Evolutionary conservation across 2,113 vertebrate genomes (phyloP).

Genomic region (Alligator sinensis): DNA sequence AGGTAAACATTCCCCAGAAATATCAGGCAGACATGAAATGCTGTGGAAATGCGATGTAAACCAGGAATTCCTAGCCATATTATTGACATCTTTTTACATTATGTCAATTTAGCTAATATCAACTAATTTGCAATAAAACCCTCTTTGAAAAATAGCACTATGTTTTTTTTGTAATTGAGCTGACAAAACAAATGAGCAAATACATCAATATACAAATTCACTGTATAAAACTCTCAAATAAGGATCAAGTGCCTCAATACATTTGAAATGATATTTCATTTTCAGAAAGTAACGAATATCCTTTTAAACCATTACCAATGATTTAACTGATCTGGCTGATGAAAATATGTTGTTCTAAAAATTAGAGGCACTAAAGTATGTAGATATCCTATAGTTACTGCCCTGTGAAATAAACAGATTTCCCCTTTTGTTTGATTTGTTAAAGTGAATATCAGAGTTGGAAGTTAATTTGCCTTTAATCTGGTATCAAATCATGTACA

Average conservation of each 20-base stretch:
- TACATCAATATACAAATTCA: not conserved
- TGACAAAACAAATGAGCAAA: not conserved
- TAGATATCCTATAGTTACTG: not conserved
- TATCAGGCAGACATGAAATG: not conserved
- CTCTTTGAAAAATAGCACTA: not conserved
- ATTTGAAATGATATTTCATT: constrained; percentile 34
- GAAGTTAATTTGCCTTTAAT: constrained; percentile 10
- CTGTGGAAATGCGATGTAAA: not conserved
- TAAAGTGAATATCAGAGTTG: not conserved
- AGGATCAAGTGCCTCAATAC: constrained; percentile 11
- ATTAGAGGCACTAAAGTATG: constrained; percentile 18
- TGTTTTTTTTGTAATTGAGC: not conserved
- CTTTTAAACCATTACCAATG: constrained; percentile 9
- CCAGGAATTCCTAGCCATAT: no score
- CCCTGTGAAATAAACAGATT: constrained; percentile 18
- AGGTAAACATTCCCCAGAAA: not conserved
- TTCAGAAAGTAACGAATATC: not conserved
- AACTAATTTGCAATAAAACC: not conserved
- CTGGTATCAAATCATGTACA: not conserved
- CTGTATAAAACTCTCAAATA: not conserved
- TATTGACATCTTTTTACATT: not conserved
- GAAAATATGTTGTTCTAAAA: not conserved
- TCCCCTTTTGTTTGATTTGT: not conserved
- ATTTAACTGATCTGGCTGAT: not conserved
- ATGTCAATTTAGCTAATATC: not conserved